Percentiles rank a stretch among this genome's conserved stretches.
Conservation (phyloP, 2,113 vertebrate species). For the Crotalus horridus region DNA sequence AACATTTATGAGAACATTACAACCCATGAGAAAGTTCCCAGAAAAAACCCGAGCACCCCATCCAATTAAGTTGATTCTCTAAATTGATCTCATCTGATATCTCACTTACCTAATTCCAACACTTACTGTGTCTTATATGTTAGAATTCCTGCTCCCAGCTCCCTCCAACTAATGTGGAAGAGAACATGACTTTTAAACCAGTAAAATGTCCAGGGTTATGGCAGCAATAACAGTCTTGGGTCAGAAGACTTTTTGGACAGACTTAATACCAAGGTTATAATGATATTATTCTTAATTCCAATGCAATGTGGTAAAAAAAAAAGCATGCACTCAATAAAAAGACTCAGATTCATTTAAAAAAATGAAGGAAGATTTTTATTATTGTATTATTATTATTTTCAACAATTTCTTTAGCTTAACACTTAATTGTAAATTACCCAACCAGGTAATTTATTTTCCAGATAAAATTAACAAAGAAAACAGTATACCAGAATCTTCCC, state of each 20-base stretch:
- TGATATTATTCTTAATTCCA: background rate
- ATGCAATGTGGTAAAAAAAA: background rate
- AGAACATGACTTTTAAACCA: background rate
- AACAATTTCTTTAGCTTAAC: conserved; percentile 70
- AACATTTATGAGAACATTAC: background rate
- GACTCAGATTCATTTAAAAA: background rate
- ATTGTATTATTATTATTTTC: conserved; percentile 61
- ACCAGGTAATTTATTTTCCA: conserved; percentile 63
- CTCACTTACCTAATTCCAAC: background rate
- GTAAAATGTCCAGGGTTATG: background rate
- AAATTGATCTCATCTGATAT: background rate
- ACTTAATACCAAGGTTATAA: background rate
- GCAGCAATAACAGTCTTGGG: background rate
- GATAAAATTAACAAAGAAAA: conserved; percentile 76
- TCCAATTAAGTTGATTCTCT: background rate
- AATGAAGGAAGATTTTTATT: conserved; percentile 38
- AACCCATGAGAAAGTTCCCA: background rate
- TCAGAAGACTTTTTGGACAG: background rate
- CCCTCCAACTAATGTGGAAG: background rate
- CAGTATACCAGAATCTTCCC: conserved; percentile 61
- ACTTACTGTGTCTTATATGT: background rate
- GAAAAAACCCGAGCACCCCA: background rate
- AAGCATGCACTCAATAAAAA: conserved; percentile 23
- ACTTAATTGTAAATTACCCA: conserved; percentile 80
- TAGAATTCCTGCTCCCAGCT: background rate